Conservation (phyloP, 2,113 vertebrate genomes). For the Artemisiospiza belli region DNA sequence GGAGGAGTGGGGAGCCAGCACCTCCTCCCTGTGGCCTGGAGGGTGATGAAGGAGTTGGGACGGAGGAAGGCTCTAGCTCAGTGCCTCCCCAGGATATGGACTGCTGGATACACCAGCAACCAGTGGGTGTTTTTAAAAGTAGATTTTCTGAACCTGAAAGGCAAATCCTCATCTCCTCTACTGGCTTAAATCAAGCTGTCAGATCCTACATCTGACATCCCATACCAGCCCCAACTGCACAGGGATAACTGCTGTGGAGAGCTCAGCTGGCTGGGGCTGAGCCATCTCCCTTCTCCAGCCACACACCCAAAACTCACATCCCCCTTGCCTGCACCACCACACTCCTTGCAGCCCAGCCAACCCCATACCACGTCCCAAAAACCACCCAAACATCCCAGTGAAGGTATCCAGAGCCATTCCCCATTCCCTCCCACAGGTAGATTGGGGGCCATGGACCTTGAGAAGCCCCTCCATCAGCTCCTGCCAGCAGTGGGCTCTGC, state of each 20-base stretch:
- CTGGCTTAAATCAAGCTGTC: neutral
- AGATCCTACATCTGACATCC: neutral
- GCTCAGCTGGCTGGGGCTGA: neutral
- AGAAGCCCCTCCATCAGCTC: neutral
- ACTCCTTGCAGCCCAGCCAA: neutral
- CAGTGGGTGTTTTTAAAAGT: neutral
- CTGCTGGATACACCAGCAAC: neutral
- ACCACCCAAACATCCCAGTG: neutral
- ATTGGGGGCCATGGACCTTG: too few species aligned
- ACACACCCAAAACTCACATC: neutral
- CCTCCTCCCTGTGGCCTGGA: neutral
- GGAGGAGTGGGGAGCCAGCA: rapidly evolving
- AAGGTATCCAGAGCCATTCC: neutral
- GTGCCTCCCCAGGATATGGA: neutral
- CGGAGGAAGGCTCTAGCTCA: neutral
- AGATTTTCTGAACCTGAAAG: neutral
- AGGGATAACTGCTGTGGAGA: neutral
- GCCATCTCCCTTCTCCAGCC: neutral
- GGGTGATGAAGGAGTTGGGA: neutral
- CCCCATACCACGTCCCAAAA: neutral
- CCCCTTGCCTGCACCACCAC: neutral
- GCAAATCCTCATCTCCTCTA: neutral
- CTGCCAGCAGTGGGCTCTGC: neutral
- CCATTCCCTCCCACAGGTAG: neutral
- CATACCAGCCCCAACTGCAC: rapidly evolving